These are phyloP conservation scores for Hippocampus zosterae DNA, from an alignment of 2,113 vertebrate genomes.

Conservation along the genomic window DNA sequence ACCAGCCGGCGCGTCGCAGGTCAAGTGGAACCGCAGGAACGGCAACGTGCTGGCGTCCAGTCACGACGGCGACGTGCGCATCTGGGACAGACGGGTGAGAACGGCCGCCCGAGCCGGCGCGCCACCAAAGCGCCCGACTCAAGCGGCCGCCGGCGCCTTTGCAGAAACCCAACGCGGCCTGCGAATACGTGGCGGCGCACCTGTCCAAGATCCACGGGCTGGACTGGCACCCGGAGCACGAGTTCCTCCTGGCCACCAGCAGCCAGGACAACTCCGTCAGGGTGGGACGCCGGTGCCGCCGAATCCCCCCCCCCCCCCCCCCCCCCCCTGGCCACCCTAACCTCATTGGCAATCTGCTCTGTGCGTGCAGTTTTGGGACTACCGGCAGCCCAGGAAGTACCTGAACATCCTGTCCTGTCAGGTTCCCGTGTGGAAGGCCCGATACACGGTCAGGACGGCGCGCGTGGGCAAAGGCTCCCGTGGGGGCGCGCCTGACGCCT, in stretches of 20 bases:
- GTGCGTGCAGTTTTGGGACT: constrained; percentile 90
- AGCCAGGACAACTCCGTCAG: constrained; percentile 98
- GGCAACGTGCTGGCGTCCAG: constrained; percentile 88
- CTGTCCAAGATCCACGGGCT: constrained; percentile 96
- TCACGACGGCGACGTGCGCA: constrained; percentile 92
- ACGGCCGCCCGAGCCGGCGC: not conserved
- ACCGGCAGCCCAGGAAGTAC: constrained; percentile 94
- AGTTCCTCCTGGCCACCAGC: constrained; percentile 89
- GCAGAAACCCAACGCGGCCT: constrained; percentile 93
- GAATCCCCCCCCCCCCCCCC: too few relatives aligned
- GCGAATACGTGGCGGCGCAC: constrained; percentile 94
- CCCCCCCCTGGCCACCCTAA: too few relatives aligned
- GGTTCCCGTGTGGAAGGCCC: constrained; percentile 96
- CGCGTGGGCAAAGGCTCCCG: not conserved
- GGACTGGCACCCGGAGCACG: constrained; percentile 97
- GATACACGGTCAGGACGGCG: constrained; percentile 84
- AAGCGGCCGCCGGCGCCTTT: not conserved
- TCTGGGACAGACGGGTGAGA: constrained; percentile 96
- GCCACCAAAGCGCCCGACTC: not conserved
- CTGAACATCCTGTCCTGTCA: constrained; percentile 94
- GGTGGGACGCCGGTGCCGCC: constrained; percentile 64
- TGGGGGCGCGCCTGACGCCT: too few relatives aligned
- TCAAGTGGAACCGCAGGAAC: constrained; percentile 97
- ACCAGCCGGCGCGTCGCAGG: constrained; percentile 94
- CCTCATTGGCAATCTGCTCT: not conserved